Evolutionary conservation across 2,113 vertebrate species (phyloP), one percentile per base, ranked within the genome.

Genomic region (Butorides virescens): DNA sequence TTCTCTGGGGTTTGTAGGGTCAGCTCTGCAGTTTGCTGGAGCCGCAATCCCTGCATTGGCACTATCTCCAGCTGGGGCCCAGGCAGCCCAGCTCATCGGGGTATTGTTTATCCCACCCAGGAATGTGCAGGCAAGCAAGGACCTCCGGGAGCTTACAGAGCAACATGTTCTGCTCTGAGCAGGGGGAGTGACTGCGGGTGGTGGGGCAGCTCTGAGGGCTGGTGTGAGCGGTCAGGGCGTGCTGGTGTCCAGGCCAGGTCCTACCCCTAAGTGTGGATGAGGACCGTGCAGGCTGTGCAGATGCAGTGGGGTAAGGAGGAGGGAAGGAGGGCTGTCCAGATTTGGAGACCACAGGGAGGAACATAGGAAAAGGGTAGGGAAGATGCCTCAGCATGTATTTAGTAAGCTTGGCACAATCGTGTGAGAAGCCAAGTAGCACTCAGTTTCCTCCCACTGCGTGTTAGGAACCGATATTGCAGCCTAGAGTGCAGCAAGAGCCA

Each of bases 201-300:
- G 42, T 1, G 1, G 27, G 18, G 9, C 9, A 1, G 50, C 52
- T 62, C 42, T 47, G 47, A 86, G 87, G 55, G 47, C 68, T 63
- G 7, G 10, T 0, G 0, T 34, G 73, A 74, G 50, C 4, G 0
- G 39, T 62, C 13, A 3, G 42, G 19, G 32, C 1, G 0, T 73
- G 75, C 86, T 58, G 8, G 26, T 76, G 49, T 50, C 32, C 7
- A 1, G 81, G 23, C 56, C 13, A 1, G 49, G 63, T 49, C 71
- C 39, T 36, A 1, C 37, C 17, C 34, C 20, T 36, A 49, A 78
- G 44, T 4, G 19, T 29, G n/a, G 37, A 18, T 71, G 42, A 42
- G n/a, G 46, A 67, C 46, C 63, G 21, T 27, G 39, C 26, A 21
- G 52, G 47, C 52, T 78, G 30, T 49, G 44, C 44, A 52, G 30